Percentiles rank a stretch among this genome's conserved stretches.
These are phyloP conservation scores for Platorchestia sp. DNA, from an alignment of 1,140 invertebrate genomes.

Conservation along the genomic window DNA sequence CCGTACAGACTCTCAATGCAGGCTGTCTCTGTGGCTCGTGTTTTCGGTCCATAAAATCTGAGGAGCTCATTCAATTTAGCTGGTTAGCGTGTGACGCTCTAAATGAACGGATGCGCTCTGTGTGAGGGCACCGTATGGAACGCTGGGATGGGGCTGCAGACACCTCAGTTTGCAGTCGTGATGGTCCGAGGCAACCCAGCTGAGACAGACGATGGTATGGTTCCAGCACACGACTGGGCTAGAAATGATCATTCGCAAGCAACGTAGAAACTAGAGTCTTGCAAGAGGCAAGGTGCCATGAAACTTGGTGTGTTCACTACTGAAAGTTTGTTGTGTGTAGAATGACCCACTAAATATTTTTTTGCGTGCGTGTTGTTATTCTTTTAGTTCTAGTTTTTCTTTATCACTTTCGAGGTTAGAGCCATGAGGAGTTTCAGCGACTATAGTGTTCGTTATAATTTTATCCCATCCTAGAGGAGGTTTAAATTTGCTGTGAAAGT, in stretches of 20 bases:
- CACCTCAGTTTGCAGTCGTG: background rate
- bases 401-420: no score
- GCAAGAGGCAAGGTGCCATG: background rate
- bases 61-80: slow-evolving; percentile 49
- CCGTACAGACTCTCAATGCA: slow-evolving; percentile 13
- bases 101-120: slow-evolving; percentile 47
- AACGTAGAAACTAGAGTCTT: background rate
- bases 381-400: no score
- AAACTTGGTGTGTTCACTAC: background rate
- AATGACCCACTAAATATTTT: background rate
- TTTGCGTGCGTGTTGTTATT: no score
- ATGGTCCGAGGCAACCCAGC: background rate
- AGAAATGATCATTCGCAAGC: background rate
- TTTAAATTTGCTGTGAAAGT: no score
- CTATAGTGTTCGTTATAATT: no score
- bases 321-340: background rate
- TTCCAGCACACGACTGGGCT: background rate
- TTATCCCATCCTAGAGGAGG: no score
- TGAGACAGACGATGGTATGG: background rate
- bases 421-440: no score
- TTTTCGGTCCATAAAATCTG: slow-evolving; percentile 49
- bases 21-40: slow-evolving; percentile 34
- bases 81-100: slow-evolving; percentile 39
- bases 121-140: background rate
- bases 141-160: background rate